These are phyloP conservation scores for Phrynosoma platyrhinos DNA, from an alignment of 2,113 vertebrate species.

Conservation along the genomic window DNA sequence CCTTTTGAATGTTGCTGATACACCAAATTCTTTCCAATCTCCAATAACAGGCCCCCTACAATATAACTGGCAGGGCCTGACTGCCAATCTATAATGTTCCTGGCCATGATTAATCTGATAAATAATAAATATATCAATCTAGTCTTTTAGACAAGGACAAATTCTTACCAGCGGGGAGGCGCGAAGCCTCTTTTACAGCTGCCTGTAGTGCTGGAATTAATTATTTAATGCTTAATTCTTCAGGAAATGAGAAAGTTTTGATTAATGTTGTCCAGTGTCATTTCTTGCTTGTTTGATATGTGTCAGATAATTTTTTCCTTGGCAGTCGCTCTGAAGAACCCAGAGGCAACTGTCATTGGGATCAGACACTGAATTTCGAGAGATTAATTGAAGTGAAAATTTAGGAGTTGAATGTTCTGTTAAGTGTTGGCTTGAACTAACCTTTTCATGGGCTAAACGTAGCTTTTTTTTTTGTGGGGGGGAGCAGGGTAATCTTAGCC, in stretches of 20 bases:
- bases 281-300: slow-evolving; percentile 95
- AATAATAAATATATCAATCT: slow-evolving; percentile 99
- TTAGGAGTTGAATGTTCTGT: slow-evolving; percentile 77
- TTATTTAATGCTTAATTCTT: slow-evolving; percentile 99
- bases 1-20: slow-evolving; percentile 63
- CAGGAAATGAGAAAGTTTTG: slow-evolving; percentile 98
- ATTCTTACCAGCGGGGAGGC: slow-evolving; percentile 98
- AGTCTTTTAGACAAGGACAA: slow-evolving; percentile 99
- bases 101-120: slow-evolving; percentile 99
- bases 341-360: slow-evolving; percentile 91
- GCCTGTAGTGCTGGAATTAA: slow-evolving; percentile 96
- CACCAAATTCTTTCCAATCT: slow-evolving; percentile 61
- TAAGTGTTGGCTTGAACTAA: slow-evolving; percentile 79
- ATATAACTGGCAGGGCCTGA: slow-evolving; percentile 78
- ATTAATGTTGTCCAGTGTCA: slow-evolving; percentile 96
- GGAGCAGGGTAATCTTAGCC: slow-evolving; percentile 72
- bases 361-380: slow-evolving; percentile 90
- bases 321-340: slow-evolving; percentile 84
- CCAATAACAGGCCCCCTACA: slow-evolving; percentile 65
- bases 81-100: slow-evolving; percentile 91
- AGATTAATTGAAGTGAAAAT: slow-evolving; percentile 94
- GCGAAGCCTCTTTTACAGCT: slow-evolving; percentile 91
- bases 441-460: slow-evolving; percentile 73
- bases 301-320: slow-evolving; percentile 91
- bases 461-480: slow-evolving; percentile 76